Evolutionary conservation across 2,888 invertebrate species (phyloP).

Genomic region (Macrophya alboannulata): DNA sequence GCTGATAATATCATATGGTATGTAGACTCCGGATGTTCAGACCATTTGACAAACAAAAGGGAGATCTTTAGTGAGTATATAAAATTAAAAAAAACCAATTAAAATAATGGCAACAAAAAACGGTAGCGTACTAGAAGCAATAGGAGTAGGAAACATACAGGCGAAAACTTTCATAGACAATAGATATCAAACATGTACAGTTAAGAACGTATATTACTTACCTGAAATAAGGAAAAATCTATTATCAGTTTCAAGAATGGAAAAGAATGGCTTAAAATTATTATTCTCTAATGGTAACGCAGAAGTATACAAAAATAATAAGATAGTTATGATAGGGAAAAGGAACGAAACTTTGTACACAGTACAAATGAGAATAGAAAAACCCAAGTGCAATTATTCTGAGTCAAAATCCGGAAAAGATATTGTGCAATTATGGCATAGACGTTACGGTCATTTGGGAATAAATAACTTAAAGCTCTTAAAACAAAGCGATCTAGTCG

Average conservation of each 20-base stretch:
- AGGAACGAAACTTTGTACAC: conserved; percentile 23
- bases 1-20: conserved; percentile 40
- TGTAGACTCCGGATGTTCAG: conserved; percentile 44
- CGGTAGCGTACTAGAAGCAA: conserved; percentile 48
- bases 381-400: conserved; percentile 40
- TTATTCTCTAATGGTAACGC: conserved; percentile 44
- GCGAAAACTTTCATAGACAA: conserved; percentile 21
- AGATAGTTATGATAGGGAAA: conserved; percentile 49
- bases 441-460: conserved; percentile 38
- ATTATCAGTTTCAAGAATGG: conserved; percentile 56
- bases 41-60: conserved; percentile 46
- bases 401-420: conserved; percentile 35
- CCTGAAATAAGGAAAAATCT: conserved; percentile 53
- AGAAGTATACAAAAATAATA: conserved; percentile 43
- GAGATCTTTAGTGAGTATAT: conserved; percentile 44
- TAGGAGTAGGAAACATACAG: conserved; percentile 53
- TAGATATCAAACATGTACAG: conserved; percentile 37
- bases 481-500: conserved; percentile 27
- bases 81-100: conserved; percentile 40
- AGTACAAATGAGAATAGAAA: background rate
- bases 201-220: conserved; percentile 49
- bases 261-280: conserved; percentile 41
- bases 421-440: conserved; percentile 44
- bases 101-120: conserved; percentile 53
- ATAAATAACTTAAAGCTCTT: conserved; percentile 35